Percentiles rank a stretch among this genome's conserved stretches.
phyloP scores from a whole-genome alignment of 2,888 invertebrate genomes.

The Xestoiulus laeticollis region DNA sequence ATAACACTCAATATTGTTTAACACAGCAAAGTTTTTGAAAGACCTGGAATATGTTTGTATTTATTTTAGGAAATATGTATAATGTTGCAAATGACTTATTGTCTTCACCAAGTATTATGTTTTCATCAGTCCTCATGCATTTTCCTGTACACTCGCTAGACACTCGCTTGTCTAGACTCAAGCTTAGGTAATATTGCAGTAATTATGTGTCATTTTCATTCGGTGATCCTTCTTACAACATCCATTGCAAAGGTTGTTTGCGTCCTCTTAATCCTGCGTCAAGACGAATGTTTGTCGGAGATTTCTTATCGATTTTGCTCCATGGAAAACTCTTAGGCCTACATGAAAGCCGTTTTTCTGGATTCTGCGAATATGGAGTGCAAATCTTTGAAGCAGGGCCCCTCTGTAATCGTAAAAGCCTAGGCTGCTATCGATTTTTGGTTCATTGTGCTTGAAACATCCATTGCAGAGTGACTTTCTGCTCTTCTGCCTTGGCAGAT shows the following conservation, averaged over 20 bases:
- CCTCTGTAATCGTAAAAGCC: background rate
- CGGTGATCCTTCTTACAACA: background rate
- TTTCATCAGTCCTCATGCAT: too few relatives aligned
- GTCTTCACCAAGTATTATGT: too few relatives aligned
- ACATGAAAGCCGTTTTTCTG: background rate
- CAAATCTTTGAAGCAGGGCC: background rate
- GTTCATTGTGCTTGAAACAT: background rate
- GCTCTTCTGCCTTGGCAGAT: background rate
- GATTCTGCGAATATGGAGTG: constrained; percentile 20
- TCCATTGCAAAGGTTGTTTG: background rate
- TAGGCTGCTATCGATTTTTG: background rate
- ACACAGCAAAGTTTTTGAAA: background rate
- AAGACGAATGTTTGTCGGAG: constrained; percentile 33
- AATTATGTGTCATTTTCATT: background rate
- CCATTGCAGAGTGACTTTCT: background rate
- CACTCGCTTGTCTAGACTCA: too few relatives aligned
- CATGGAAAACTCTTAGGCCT: background rate
- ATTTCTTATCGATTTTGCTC: constrained; percentile 33
- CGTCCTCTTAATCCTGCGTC: constrained; percentile 13
- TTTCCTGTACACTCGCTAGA: too few relatives aligned
- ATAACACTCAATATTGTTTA: background rate
- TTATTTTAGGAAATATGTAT: background rate
- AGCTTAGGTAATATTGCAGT: too few relatives aligned
- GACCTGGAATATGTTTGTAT: background rate
- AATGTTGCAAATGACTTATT: background rate